A percentile compares a stretch with the other conserved stretches of the same genome.
phyloP scores from a whole-genome alignment of 2,888 invertebrate species.

The Stenolophus ochropezus region DNA sequence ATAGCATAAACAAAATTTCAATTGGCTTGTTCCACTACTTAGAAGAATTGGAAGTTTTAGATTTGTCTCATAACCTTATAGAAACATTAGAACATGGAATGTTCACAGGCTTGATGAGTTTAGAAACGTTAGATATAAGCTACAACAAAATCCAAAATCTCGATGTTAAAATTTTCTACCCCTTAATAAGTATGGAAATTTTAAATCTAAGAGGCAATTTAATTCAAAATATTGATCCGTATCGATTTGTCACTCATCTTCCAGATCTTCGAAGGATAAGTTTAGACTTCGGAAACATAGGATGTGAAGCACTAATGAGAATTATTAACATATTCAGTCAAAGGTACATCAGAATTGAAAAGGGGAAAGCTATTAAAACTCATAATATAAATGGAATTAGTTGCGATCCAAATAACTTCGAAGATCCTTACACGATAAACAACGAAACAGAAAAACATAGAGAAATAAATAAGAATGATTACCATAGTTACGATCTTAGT shows the following conservation, averaged over 20 bases:
- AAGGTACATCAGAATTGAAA: not conserved
- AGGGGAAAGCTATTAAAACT: not conserved
- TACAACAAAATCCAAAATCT: slow-evolving; percentile 79
- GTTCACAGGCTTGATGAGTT: slow-evolving; percentile 78
- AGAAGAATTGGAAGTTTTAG: slow-evolving; percentile 75
- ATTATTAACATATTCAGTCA: not conserved
- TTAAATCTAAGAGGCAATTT: slow-evolving; percentile 47
- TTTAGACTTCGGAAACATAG: slow-evolving; percentile 5
- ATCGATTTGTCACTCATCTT: slow-evolving; percentile 22
- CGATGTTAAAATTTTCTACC: slow-evolving; percentile 38
- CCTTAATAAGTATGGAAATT: slow-evolving; percentile 44
- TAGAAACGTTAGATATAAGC: slow-evolving; percentile 81
- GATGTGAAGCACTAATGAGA: not conserved
- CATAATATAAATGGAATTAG: not conserved
- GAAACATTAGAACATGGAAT: slow-evolving; percentile 77
- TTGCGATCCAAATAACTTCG: not conserved
- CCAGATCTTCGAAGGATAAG: slow-evolving; percentile 21
- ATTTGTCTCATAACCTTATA: slow-evolving; percentile 81
- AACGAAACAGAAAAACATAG: too few species aligned
- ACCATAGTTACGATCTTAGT: not conserved
- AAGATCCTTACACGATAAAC: not conserved
- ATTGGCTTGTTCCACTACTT: not conserved
- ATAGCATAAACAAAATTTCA: not conserved
- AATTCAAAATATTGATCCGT: slow-evolving; percentile 46
- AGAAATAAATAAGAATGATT: not conserved